phyloP scores from a whole-genome alignment of 2,888 invertebrate species.

The Microdon myrmicae region DNA sequence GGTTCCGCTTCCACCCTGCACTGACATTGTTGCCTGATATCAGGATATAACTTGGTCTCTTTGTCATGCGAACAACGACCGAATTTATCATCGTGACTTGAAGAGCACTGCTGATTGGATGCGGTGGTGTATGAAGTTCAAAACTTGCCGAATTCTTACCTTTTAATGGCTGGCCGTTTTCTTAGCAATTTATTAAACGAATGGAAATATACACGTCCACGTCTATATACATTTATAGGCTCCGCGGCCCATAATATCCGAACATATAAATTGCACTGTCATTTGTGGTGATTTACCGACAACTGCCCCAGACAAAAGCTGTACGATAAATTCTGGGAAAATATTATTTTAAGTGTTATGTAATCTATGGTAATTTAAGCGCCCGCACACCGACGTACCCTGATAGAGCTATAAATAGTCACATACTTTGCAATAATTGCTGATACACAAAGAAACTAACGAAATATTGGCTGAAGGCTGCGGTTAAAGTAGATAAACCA shows the following conservation, averaged over 20 bases:
- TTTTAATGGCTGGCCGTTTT: slow-evolving; percentile 40
- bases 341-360: slow-evolving; percentile 41
- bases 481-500: too few species aligned
- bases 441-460: too few species aligned
- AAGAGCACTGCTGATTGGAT: background rate
- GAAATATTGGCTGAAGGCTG: too few species aligned
- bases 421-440: too few species aligned
- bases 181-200: slow-evolving; percentile 40
- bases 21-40: slow-evolving; percentile 43
- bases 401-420: too few species aligned
- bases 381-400: too few species aligned
- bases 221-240: too few species aligned
- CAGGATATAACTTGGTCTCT: slow-evolving; percentile 24
- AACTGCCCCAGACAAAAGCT: slow-evolving; percentile 30
- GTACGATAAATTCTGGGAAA: slow-evolving; percentile 36
- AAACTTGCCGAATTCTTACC: slow-evolving; percentile 27
- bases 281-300: slow-evolving; percentile 43
- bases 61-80: too few species aligned
- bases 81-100: too few species aligned
- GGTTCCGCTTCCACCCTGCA: slow-evolving; percentile 25
- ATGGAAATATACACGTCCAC: slow-evolving; percentile 30
- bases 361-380: slow-evolving; percentile 38
- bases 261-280: slow-evolving; percentile 45
- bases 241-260: slow-evolving; percentile 41
- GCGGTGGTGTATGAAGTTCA: slow-evolving; percentile 7